Conservation (phyloP, 2,113 vertebrate species). For the Antechinus flavipes region DNA sequence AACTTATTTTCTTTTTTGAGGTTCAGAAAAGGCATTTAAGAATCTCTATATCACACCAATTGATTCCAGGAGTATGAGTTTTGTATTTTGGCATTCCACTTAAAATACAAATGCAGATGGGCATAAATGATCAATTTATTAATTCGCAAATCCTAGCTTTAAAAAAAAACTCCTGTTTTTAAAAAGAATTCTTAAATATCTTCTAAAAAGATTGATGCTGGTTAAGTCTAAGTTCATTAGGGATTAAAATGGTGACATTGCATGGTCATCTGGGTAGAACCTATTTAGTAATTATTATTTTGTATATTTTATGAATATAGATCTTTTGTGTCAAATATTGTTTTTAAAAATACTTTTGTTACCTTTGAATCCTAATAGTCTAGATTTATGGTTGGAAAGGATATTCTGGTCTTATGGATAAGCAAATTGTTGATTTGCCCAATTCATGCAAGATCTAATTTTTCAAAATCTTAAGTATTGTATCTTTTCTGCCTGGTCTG, state of each 20-base stretch:
- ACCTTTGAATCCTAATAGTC: not conserved
- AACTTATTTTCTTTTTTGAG: conserved; percentile 52
- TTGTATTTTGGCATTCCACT: conserved; percentile 59
- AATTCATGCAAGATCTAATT: not conserved
- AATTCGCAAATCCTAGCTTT: conserved; percentile 26
- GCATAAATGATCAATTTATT: conserved; percentile 14
- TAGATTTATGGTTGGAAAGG: not conserved
- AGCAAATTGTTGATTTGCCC: not conserved
- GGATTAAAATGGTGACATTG: conserved; percentile 25
- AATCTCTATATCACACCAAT: conserved; percentile 28
- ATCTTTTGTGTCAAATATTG: not conserved
- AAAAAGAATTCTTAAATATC: conserved; percentile 39
- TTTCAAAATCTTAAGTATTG: conserved; percentile 18
- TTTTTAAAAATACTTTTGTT: not conserved
- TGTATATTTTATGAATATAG: not conserved
- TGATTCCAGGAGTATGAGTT: conserved; percentile 17
- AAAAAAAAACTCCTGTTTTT: not conserved
- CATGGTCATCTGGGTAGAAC: conserved; percentile 11
- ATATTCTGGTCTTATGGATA: not conserved
- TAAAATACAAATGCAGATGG: not conserved
- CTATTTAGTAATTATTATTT: conserved; percentile 1
- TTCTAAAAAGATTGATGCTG: conserved; percentile 6
- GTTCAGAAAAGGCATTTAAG: conserved; percentile 56
- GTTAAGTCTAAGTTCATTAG: not conserved
- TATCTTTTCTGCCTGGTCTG: not conserved